phyloP scores from a whole-genome alignment of 1,140 invertebrate species.

The Whitmania pigra region DNA sequence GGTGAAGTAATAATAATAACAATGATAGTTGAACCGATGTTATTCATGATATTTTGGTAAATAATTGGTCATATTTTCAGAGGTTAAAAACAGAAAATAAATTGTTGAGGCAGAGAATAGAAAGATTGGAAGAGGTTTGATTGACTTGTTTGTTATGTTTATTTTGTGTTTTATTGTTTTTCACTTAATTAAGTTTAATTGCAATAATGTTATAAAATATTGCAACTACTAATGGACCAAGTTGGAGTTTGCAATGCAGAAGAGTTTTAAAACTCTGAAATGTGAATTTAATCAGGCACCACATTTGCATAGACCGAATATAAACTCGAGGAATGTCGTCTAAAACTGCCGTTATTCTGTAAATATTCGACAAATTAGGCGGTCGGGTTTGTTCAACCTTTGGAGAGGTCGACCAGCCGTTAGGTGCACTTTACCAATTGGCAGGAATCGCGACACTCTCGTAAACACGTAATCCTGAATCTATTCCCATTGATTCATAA shows the following conservation, averaged over 20 bases:
- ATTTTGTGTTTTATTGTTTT: background rate
- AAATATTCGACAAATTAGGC: background rate
- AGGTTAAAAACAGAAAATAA: conserved; percentile 87
- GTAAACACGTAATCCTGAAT: too few species aligned
- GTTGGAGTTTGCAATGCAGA: too few species aligned
- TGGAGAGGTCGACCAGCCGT: too few species aligned
- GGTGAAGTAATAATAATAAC: too few species aligned
- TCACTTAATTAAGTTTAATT: background rate
- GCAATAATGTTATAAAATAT: background rate
- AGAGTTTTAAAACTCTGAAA: too few species aligned
- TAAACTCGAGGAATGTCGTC: background rate
- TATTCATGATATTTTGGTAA: background rate
- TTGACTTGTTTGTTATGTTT: background rate
- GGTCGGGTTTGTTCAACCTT: too few species aligned
- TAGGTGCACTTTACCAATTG: too few species aligned
- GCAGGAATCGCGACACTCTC: too few species aligned
- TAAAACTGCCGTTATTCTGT: background rate
- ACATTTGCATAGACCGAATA: background rate
- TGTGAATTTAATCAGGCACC: background rate
- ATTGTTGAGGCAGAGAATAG: conserved; percentile 77
- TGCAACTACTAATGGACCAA: background rate
- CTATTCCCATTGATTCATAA: too few species aligned
- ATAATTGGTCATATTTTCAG: conserved; percentile 42
- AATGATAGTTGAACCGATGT: too few species aligned
- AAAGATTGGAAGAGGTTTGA: conserved; percentile 64